These are phyloP conservation scores for Mercenaria mercenaria DNA, from an alignment of 1,140 invertebrate genomes.

Conservation along the genomic window DNA sequence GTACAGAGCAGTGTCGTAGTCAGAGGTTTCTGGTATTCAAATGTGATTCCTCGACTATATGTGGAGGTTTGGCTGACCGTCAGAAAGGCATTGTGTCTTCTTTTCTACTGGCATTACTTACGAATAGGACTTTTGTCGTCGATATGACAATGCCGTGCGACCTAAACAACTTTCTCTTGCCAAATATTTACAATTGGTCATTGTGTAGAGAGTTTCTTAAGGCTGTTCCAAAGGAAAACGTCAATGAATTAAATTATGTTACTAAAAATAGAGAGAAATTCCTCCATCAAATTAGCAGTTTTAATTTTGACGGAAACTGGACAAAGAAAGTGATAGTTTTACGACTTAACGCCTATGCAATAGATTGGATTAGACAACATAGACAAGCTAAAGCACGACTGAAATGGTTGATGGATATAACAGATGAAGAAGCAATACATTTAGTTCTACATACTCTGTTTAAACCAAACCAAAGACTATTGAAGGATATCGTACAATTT, in stretches of 20 bases:
- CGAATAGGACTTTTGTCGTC: slow-evolving; percentile 63
- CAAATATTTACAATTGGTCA: slow-evolving; percentile 68
- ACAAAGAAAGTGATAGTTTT: not conserved
- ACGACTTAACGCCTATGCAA: not conserved
- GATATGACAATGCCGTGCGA: slow-evolving; percentile 71
- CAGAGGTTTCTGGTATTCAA: slow-evolving; percentile 62
- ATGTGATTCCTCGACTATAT: slow-evolving; percentile 47
- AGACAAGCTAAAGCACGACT: not conserved
- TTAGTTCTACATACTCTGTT: not conserved
- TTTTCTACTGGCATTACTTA: slow-evolving; percentile 64
- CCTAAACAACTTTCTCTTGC: slow-evolving; percentile 57
- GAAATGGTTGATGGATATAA: not conserved
- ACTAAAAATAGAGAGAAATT: not conserved
- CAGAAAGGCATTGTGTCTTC: slow-evolving; percentile 69
- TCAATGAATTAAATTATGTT: not conserved
- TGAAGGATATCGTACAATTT: not conserved
- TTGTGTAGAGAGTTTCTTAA: not conserved
- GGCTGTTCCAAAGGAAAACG: not conserved
- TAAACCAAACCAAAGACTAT: not conserved
- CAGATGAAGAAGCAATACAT: not conserved
- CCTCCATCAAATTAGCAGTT: not conserved
- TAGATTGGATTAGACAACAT: not conserved
- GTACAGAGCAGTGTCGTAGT: not conserved
- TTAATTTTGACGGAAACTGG: not conserved
- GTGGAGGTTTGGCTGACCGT: slow-evolving; percentile 75